Evolutionary conservation across 2,113 vertebrate species (phyloP).

Genomic region (Pelecanoides urinatrix): DNA sequence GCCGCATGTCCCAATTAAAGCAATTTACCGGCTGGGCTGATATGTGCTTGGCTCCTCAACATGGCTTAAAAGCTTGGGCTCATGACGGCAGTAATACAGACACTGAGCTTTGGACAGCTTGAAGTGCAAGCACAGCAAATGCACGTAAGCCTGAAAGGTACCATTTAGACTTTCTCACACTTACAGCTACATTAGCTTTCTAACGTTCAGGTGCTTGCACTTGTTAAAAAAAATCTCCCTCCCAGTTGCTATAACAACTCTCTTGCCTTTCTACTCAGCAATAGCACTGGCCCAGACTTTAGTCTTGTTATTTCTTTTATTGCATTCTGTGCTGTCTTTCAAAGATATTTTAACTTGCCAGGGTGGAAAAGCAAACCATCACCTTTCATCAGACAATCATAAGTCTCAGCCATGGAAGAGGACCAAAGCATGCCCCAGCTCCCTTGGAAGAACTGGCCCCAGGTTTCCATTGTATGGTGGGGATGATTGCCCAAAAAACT

Average conservation of each 20-base stretch:
- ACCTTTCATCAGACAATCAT: background rate
- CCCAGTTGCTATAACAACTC: slow-evolving; percentile 1
- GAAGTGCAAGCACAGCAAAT: background rate
- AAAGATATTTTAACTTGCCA: background rate
- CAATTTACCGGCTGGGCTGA: background rate
- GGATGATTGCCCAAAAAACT: background rate
- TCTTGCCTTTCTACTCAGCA: background rate
- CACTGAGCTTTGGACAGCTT: background rate
- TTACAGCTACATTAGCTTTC: background rate
- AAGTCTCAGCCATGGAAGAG: background rate
- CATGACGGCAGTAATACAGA: accelerated
- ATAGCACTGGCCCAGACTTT: background rate
- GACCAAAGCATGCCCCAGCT: background rate
- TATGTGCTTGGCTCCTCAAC: background rate
- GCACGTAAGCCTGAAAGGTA: background rate
- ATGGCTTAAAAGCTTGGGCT: background rate
- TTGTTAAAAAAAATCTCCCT: background rate
- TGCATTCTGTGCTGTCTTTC: background rate
- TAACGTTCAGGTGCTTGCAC: background rate
- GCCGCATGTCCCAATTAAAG: accelerated
- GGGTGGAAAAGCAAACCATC: background rate
- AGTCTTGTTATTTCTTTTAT: background rate
- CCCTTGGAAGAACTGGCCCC: background rate
- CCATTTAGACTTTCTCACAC: background rate
- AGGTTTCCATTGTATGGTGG: background rate